Percentiles rank a stretch among this genome's conserved stretches.
Conservation (phyloP, 1,140 invertebrate genomes). For the Gryllus bimaculatus region DNA sequence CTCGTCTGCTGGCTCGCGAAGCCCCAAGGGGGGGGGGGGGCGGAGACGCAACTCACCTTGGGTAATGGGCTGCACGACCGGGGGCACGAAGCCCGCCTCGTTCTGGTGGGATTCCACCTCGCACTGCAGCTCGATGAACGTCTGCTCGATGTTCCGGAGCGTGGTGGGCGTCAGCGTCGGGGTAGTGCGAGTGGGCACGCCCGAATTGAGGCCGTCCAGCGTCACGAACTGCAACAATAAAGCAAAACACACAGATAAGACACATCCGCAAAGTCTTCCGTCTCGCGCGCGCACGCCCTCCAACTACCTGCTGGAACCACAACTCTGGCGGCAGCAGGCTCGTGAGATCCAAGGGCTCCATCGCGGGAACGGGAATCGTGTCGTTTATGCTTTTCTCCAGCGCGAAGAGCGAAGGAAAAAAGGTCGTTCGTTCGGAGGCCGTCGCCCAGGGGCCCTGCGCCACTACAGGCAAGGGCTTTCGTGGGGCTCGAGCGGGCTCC, state of each 20-base stretch:
- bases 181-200: constrained; percentile 81
- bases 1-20: too few relatives aligned
- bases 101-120: constrained; percentile 61
- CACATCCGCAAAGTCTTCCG: neutral
- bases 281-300: neutral
- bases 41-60: constrained; percentile 11
- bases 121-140: constrained; percentile 50
- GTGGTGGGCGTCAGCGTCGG: constrained; percentile 89
- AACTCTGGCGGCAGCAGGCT: constrained; percentile 70
- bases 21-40: too few relatives aligned
- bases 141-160: constrained; percentile 80
- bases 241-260: constrained; percentile 13
- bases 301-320: constrained; percentile 61
- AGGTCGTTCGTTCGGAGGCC: constrained; percentile 20
- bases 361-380: constrained; percentile 25
- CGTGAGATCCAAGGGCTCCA: constrained; percentile 68
- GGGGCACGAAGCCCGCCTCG: constrained; percentile 85
- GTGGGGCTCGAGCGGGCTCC: too few relatives aligned
- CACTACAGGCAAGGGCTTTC: neutral
- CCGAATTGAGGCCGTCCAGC: constrained; percentile 70
- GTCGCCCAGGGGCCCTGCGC: constrained; percentile 5
- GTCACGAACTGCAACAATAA: constrained; percentile 60
- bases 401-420: neutral
- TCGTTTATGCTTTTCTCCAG: constrained; percentile 11
- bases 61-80: constrained; percentile 47